Conservation (phyloP, 2,113 vertebrate genomes). For the cat (Felis catus) region DNA sequence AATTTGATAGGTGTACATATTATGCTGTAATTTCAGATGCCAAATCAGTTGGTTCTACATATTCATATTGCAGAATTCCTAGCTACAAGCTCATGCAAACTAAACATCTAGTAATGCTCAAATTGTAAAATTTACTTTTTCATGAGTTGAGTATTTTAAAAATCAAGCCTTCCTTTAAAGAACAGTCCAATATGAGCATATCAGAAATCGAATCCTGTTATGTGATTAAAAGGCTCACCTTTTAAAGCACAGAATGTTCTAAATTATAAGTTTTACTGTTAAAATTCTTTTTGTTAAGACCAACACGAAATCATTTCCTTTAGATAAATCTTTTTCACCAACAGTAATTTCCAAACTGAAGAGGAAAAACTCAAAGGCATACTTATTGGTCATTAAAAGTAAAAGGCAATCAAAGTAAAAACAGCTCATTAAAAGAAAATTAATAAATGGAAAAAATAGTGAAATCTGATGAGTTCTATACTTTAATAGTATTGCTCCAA, state of each 20-base stretch:
- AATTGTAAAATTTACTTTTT: constrained; percentile 45
- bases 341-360: constrained; percentile 47
- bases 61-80: constrained; percentile 31
- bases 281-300: constrained; percentile 39
- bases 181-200: neutral
- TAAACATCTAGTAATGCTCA: constrained; percentile 35
- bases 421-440: neutral
- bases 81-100: constrained; percentile 44
- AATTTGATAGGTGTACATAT: neutral
- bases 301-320: constrained; percentile 31
- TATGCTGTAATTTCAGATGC: constrained; percentile 28
- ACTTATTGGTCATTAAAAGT: constrained; percentile 5
- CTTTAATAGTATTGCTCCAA: neutral
- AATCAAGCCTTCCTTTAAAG: constrained; percentile 37
- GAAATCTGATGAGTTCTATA: constrained; percentile 23
- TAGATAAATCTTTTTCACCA: constrained; percentile 33
- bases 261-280: constrained; percentile 41
- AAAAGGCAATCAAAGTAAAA: constrained; percentile 19
- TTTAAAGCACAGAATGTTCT: constrained; percentile 3
- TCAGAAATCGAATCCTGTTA: constrained; percentile 17
- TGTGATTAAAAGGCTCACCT: constrained; percentile 29
- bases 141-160: constrained; percentile 17
- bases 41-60: neutral
- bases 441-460: constrained; percentile 21
- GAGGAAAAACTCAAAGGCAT: constrained; percentile 1